Conservation (phyloP, 2,888 invertebrate genomes). For the Proisotoma minuta region DNA sequence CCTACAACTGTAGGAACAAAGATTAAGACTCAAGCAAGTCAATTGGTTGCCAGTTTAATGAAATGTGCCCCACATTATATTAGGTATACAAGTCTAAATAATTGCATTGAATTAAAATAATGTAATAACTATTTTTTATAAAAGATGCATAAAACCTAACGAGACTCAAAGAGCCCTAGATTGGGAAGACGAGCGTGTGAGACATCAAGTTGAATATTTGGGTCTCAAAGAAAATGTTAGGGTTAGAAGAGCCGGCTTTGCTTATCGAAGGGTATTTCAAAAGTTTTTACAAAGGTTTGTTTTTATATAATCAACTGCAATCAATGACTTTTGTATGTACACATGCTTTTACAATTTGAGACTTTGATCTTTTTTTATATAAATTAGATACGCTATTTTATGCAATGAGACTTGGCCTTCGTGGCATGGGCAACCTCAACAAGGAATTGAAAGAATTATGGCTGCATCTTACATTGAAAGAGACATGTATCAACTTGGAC, state of each 20-base stretch:
- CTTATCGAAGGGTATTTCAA: conserved; percentile 60
- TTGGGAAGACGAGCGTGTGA: conserved; percentile 62
- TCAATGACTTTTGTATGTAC: background rate
- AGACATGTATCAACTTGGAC: conserved; percentile 63
- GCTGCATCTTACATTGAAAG: conserved; percentile 58
- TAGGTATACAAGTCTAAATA: conserved; percentile 49
- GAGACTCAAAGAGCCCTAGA: conserved; percentile 63
- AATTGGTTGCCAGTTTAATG: conserved; percentile 62
- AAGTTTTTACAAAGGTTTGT: conserved; percentile 59
- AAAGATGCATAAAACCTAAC: conserved; percentile 63
- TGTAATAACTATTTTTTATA: conserved; percentile 1
- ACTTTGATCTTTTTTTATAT: background rate
- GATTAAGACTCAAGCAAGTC: conserved; percentile 63
- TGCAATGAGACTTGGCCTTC: conserved; percentile 62
- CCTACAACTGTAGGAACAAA: conserved; percentile 64
- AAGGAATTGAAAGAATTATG: conserved; percentile 59
- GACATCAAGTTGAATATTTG: conserved; percentile 65
- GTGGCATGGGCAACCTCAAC: conserved; percentile 57
- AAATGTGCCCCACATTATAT: conserved; percentile 66
- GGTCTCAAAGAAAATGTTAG: conserved; percentile 65
- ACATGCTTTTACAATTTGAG: background rate
- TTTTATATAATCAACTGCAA: background rate
- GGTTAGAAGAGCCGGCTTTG: conserved; percentile 64
- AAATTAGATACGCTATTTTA: conserved; percentile 64
- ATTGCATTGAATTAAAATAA: background rate